Conservation (phyloP, 2,797 vertebrate genomes). For the Spinus pinus region DNA sequence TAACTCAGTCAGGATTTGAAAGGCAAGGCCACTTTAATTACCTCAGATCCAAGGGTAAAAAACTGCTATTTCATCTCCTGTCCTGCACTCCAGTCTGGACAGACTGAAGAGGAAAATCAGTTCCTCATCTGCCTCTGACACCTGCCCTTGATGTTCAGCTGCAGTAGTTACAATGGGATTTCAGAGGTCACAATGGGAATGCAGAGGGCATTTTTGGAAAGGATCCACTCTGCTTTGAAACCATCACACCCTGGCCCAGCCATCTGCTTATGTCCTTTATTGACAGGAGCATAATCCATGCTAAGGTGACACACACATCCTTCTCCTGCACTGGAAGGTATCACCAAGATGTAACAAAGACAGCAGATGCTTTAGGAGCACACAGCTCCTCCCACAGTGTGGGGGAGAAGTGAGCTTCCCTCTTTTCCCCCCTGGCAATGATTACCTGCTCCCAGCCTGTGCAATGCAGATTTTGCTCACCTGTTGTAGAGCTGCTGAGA, state of each 20-base stretch:
- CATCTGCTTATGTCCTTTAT: not conserved
- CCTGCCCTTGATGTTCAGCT: not conserved
- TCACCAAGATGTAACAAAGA: not conserved
- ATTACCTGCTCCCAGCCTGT: not conserved
- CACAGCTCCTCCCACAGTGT: not conserved
- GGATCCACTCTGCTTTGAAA: not conserved
- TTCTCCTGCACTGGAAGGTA: not conserved
- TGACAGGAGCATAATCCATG: not conserved
- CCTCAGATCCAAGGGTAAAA: not conserved
- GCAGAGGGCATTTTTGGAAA: not conserved
- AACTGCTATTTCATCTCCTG: not conserved
- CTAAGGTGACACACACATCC: not conserved
- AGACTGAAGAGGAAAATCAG: not conserved
- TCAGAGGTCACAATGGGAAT: not conserved
- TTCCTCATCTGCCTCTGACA: not conserved
- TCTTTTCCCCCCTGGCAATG: not conserved
- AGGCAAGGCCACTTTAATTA: not conserved
- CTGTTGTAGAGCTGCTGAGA: constrained; percentile 94
- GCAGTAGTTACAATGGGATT: too few relatives aligned
- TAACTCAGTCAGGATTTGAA: not conserved
- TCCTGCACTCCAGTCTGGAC: not conserved
- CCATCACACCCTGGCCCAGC: not conserved
- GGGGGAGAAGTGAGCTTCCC: not conserved
- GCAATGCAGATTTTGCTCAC: constrained; percentile 63
- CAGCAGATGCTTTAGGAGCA: not conserved